phyloP scores from a whole-genome alignment of 2,888 invertebrate species.

The Boloria selene region DNA sequence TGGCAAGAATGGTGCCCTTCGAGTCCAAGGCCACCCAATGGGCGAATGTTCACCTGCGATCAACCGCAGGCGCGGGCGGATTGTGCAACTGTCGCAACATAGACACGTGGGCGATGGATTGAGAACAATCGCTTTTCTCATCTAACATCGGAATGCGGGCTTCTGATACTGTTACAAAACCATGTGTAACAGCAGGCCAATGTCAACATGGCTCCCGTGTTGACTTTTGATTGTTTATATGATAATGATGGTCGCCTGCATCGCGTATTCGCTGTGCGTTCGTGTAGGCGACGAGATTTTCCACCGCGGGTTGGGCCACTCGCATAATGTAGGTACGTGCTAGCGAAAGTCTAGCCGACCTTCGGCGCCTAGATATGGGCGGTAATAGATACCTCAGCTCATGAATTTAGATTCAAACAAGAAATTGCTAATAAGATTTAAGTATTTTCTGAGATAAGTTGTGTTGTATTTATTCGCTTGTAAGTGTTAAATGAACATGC shows the following conservation, averaged over 20 bases:
- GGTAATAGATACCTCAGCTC: constrained; percentile 63
- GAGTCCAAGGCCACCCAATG: constrained; percentile 55
- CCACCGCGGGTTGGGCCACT: constrained; percentile 67
- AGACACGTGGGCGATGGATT: constrained; percentile 49
- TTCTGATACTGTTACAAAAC: constrained; percentile 77
- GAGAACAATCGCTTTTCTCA: constrained; percentile 72
- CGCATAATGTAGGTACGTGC: constrained; percentile 60
- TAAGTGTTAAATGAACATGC: background rate
- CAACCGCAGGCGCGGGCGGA: constrained; percentile 48
- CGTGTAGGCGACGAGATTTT: constrained; percentile 76
- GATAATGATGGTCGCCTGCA: constrained; percentile 62
- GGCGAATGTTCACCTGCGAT: constrained; percentile 62
- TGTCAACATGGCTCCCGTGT: constrained; percentile 70
- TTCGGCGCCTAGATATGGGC: constrained; percentile 75
- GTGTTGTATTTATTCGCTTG: background rate
- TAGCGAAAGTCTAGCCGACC: constrained; percentile 80
- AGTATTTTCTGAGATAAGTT: constrained; percentile 1
- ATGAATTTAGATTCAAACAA: constrained; percentile 58
- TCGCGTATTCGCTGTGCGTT: constrained; percentile 55
- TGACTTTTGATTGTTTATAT: constrained; percentile 57
- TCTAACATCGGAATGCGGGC: constrained; percentile 72
- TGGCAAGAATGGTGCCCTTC: constrained; percentile 40
- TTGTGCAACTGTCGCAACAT: constrained; percentile 69
- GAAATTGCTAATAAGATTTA: constrained; percentile 16
- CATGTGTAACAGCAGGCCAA: constrained; percentile 73